Evolutionary conservation across 1,140 invertebrate genomes (phyloP).

Genomic region (Rhyacophila brunnea): DNA sequence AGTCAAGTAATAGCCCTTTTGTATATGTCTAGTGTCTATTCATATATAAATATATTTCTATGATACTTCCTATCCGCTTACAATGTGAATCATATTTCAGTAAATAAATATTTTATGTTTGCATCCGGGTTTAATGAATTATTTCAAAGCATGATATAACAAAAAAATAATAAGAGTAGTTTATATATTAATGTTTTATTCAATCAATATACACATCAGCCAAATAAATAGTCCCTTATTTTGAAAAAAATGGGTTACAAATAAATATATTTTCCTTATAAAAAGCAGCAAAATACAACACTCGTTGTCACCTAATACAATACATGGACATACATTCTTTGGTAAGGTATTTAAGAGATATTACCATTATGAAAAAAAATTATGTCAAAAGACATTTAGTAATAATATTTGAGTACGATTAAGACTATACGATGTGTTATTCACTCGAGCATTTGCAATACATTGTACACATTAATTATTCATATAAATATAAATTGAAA

Average conservation of each 20-base stretch:
- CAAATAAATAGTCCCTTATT: constrained; percentile 1
- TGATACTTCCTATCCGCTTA: too few species aligned
- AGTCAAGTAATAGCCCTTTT: too few species aligned
- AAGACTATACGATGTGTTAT: too few species aligned
- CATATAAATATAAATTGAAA: background rate
- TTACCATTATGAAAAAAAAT: background rate
- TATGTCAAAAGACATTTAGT: background rate
- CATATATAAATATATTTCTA: too few species aligned
- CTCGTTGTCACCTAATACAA: background rate
- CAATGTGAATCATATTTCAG: too few species aligned
- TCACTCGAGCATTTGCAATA: too few species aligned
- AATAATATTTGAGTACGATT: background rate
- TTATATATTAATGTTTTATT: constrained; percentile 1
- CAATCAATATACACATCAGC: constrained; percentile 1
- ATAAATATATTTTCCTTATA: background rate
- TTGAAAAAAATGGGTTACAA: background rate
- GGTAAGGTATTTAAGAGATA: background rate
- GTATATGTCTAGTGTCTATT: too few species aligned
- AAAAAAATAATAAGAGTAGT: background rate
- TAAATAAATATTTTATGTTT: too few species aligned
- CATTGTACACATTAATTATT: too few species aligned
- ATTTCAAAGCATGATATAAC: too few species aligned
- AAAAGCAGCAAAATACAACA: background rate
- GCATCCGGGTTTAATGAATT: too few species aligned
- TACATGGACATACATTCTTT: constrained; percentile 5